Conservation (phyloP, 1,140 invertebrate genomes). For the Conus ventricosus region DNA sequence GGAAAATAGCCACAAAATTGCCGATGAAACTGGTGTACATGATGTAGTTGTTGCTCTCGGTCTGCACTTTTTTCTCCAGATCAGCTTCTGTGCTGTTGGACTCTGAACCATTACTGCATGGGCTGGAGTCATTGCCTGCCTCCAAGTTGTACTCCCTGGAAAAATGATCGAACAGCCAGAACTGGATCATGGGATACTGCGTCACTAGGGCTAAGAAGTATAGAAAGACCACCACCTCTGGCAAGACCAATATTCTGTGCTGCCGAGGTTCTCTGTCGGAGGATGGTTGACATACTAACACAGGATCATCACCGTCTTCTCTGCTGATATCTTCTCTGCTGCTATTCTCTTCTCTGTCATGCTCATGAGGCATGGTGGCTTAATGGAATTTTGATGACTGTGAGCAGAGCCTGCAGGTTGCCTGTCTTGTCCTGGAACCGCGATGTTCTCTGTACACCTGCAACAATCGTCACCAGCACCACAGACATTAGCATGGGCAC, state of each 20-base stretch:
- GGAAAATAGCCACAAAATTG: conserved; percentile 20
- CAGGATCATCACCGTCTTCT: no score
- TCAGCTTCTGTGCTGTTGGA: neutral
- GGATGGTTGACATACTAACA: no score
- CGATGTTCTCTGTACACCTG: neutral
- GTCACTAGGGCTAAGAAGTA: neutral
- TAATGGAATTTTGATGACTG: neutral
- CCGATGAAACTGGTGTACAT: conserved; percentile 25
- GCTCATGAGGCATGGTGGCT: neutral
- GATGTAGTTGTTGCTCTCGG: conserved; percentile 1
- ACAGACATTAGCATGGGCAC: no score
- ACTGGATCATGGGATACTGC: conserved; percentile 15
- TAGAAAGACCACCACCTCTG: conserved; percentile 12
- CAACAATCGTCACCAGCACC: no score
- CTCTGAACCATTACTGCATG: neutral
- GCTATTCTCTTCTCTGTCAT: neutral
- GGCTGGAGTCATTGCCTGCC: neutral
- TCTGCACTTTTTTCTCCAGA: neutral
- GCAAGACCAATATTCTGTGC: neutral
- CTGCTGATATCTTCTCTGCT: neutral
- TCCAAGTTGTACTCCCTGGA: neutral
- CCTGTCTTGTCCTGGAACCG: neutral
- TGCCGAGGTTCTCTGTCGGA: neutral
- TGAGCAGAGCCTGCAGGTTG: neutral
- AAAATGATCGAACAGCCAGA: conserved; percentile 22